Base-by-base conservation (phyloP, 2,113 vertebrate genomes). In the Australoheros scitulus region DNA sequence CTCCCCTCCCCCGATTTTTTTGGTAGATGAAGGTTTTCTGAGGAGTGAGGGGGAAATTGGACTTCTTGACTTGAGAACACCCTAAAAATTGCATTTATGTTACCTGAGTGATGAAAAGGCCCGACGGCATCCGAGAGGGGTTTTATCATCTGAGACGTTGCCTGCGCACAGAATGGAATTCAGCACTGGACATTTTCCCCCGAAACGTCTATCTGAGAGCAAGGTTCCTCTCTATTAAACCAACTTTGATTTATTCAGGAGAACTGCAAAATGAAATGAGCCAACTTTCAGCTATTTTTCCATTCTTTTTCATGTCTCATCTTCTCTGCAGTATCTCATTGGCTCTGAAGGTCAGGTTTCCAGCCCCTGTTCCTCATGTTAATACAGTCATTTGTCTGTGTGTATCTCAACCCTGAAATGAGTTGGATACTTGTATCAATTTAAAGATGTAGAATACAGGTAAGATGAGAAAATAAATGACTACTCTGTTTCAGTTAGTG, bases 71-170 rank as follows among this genome's bases (percentile, higher is more conserved):
- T 89, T 77, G 61, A 88, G 87, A 87, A 85, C 83, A 89, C 82
- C 36, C 78, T 79, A 81, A 86, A 87, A 92, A 91, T 86, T 87
- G 68, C 77, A 87, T 89, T 92, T 89, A 88, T 90, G 85, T 83
- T 86, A 86, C 68, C 82, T 84, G 70, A 58, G 80, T 90, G 81
- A 92, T 87, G 84, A 92, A 88, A 90, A 92, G 78, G 58, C 78
- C 80, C 68, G 55, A 68, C 22, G 47, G 82, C 78, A 65, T 58
- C 41, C 43, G 65, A 84, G 79, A 84, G 57, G n/a, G 65, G 78
- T 88, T 89, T 92, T 86, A 84, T 89, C 81, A 86, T 89, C 65
- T 26, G 36, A 85, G 87, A 88, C 34, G 38, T 22, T 79, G 75
- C 75, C 82, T 77, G 47, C 78, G 80, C 81, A 79, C 85, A 81